These are phyloP conservation scores for Formica selysi DNA, from an alignment of 1,140 invertebrate species.

Conservation along the genomic window DNA sequence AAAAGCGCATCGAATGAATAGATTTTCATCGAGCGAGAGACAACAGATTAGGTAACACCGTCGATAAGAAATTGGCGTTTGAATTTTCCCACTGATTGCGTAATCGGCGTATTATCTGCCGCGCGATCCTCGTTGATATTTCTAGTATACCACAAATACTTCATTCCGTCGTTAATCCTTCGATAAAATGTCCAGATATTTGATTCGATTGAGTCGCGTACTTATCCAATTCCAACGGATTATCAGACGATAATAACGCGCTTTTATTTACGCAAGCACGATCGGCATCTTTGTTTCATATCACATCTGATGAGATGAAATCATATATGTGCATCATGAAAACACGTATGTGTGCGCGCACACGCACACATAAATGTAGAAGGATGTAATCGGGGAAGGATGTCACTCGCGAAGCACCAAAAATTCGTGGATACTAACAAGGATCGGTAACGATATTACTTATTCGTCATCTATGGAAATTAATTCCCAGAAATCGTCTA, in stretches of 20 bases:
- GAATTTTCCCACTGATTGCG: slow-evolving; percentile 20
- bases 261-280: not conserved
- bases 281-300: not conserved
- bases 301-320: slow-evolving; percentile 5
- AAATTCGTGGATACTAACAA: slow-evolving; percentile 52
- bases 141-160: slow-evolving; percentile 30
- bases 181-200: slow-evolving; percentile 31
- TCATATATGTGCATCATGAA: not conserved
- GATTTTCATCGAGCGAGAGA: not conserved
- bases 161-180: slow-evolving; percentile 40
- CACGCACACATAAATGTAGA: slow-evolving; percentile 22
- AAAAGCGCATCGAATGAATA: too few relatives aligned
- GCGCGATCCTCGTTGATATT: slow-evolving; percentile 2
- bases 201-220: not conserved
- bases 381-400: slow-evolving; percentile 41
- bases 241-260: slow-evolving; percentile 24
- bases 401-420: slow-evolving; percentile 53
- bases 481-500: slow-evolving; percentile 54
- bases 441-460: slow-evolving; percentile 47
- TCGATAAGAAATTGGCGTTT: slow-evolving; percentile 18
- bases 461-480: slow-evolving; percentile 49
- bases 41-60: slow-evolving; percentile 1
- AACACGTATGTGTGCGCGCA: not conserved
- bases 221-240: slow-evolving; percentile 21
- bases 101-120: slow-evolving; percentile 32